Evolutionary conservation across 2,797 vertebrate species (phyloP), one percentile per base, ranked within the genome.

Genomic region (Argentina silus): DNA sequence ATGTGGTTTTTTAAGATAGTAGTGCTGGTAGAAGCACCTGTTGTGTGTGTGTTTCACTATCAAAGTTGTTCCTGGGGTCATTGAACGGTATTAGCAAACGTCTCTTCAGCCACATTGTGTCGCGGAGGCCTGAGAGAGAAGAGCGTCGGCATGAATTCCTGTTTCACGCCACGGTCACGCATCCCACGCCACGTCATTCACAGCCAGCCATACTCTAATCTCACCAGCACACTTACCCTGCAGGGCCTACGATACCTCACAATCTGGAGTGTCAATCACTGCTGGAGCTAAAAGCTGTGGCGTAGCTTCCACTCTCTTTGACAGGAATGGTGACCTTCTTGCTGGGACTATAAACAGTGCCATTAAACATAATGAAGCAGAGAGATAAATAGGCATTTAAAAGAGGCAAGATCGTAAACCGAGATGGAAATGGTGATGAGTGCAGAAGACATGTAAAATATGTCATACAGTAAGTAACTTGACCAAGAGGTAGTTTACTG

Each of bases 61-160:
- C n/a, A 36, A 4, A 36, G 27, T 36, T 4, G 27, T 36, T 36
- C 27, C 27, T 4, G 27, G 27, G 27, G 8, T 21, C 19, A 57
- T 76, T 43, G 47, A 72, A 79, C 81, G 83, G 77, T 77, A 77
- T 89, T 90, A 87, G 80, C 78, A 80, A 88, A 79, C 79, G 44
- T 67, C 36, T 48, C 3, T 43, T 10, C 56, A 62, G 9, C 62
- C 64, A 61, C 4, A 0, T 56, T 7, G 57, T 56, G 79, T 90
- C 27, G 10, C 47, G 77, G 76, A 80, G 77, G 84, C 81, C 80
- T 59, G 76, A 76, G 60, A 78, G 78, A 79, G 78, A 86, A 78
- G 60, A 11, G 85, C 80, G 87, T 87, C 77, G 21, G 75, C 89
- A 92, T 91, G 90, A 87, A 92, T 93, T 36, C 85, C 83, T 76